Evolutionary conservation across 2,113 vertebrate species (phyloP), one percentile per base, ranked within the genome.

Genomic region (Cyanoramphus novaezelandiae): DNA sequence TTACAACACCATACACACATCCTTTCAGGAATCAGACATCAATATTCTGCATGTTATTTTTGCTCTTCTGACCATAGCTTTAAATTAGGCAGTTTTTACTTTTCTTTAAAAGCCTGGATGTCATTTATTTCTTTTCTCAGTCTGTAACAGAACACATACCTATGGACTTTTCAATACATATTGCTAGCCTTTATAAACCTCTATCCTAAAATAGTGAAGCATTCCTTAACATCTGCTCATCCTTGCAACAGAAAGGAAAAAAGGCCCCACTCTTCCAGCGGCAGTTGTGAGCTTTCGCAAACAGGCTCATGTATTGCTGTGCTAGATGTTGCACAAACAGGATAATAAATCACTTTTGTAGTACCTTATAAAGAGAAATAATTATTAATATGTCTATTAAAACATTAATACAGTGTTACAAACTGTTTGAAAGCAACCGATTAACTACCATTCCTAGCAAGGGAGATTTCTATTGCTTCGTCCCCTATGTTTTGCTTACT

Each of bases 151-250:
- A 92, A 92, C 95, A 86, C 86, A 93, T 76, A 91, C 86, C 83
- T 91, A 43, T 41, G 52, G 44, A 57, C 77, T 77, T 77, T 86
- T 72, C 77, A 69, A 79, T 59, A 49, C 67, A 12, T 65, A 68
- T 27, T 69, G 81, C 80, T 94, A 60, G 77, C 62, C 57, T 87
- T 82, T 92, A 69, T 79, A 93, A 92, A 94, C 78, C 72, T 95
- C 86, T 79, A 33, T 28, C 80, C 82, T 84, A 76, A 96, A 95
- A 76, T 7, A 76, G 52, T 3, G 28, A 88, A 82, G 52, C 0
- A 2, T 79, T 89, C 77, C 52, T 79, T 65, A 84, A 93, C 92
- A 95, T 96, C 93, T 93, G 93, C 77, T 96, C 92, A 62, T 93
- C 93, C 81, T 76, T 37, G 59, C 47, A 78, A 37, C n/a, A 50